Evolutionary conservation across 53 echinoderm and acorn worm species (phyloP), one percentile per base, ranked within the genome.

Genomic region (Luidia sarsii): DNA sequence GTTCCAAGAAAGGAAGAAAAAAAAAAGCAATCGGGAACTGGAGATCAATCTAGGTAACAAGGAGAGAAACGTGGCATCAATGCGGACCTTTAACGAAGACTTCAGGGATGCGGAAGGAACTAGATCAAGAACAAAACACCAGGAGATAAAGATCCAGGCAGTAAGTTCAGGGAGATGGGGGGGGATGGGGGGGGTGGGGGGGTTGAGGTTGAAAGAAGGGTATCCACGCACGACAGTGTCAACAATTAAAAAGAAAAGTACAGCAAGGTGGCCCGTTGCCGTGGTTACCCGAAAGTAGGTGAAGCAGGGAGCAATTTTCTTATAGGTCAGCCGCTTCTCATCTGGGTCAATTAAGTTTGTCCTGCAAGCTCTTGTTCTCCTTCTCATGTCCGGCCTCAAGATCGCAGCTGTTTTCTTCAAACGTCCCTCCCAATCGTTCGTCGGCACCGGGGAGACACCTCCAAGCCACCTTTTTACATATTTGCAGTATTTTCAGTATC

Each of bases 241-340:
- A 77, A 77, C 77, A 77, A 43, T 61, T 61, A 25, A 60, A 41
- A n/a, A n/a, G n/a, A n/a, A 77, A 77, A 77, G 77, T 77, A 77
- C 77, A 61, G 77, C 30, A 31, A 60, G 29, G 77, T 22, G 60
- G 15, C 29, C 14, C 60, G 61, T 77, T 77, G 31, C 77, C 77
- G 36, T 77, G 77, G 77, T 43, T 14, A 77, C 77, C 45, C 8
- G 20, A 77, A 59, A 77, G 30, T 61, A 77, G 77, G 77, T 77
- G 77, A 77, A 77, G 77, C 77, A 57, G 30, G 77, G 31, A 16
- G 59, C 59, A 61, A 61, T 77, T 61, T 48, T 33, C 46, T 61
- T 36, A 77, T 46, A 77, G 77, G 77, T 77, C 77, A 61, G 55
- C 39, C 37, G 21, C 5, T 43, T 30, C 33, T 46, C 43, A 60